Evolutionary conservation across 1,140 invertebrate species (phyloP).

Genomic region (Meloidogyne exigua): DNA sequence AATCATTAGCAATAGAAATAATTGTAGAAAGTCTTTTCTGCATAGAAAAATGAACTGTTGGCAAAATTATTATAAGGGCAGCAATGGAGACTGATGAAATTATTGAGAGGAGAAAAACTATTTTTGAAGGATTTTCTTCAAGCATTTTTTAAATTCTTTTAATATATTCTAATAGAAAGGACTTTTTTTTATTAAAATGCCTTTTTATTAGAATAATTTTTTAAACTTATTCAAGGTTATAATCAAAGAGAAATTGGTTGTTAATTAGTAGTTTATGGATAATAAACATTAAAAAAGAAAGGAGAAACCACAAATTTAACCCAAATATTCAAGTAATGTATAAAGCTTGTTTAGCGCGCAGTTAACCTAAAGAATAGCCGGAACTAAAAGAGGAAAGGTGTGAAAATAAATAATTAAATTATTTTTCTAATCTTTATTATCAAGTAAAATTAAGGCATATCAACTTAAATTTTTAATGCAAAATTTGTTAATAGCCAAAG

Average conservation of each 20-base stretch:
- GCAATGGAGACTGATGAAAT: background rate
- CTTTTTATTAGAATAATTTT: too few relatives aligned
- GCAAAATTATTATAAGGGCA: background rate
- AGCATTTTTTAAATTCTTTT: background rate
- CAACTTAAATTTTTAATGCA: too few relatives aligned
- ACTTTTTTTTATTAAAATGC: too few relatives aligned
- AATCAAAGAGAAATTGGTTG: too few relatives aligned
- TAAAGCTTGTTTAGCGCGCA: background rate
- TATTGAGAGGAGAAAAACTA: background rate
- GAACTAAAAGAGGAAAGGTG: background rate
- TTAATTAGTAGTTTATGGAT: background rate
- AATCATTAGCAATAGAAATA: constrained; percentile 2
- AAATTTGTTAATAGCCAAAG: too few relatives aligned
- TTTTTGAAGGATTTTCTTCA: background rate
- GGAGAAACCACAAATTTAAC: background rate
- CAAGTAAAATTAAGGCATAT: too few relatives aligned
- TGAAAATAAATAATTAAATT: background rate
- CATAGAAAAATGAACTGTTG: background rate
- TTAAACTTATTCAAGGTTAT: too few relatives aligned
- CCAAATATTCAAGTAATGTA: background rate
- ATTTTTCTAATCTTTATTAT: too few relatives aligned
- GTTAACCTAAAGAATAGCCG: background rate
- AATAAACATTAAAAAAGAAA: background rate
- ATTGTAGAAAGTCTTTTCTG: background rate
- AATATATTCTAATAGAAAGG: background rate